Percentiles rank a stretch among this genome's conserved stretches.
Evolutionary conservation across 2,888 invertebrate genomes (phyloP).

Genomic region (Drosophila peninsularis): DNA sequence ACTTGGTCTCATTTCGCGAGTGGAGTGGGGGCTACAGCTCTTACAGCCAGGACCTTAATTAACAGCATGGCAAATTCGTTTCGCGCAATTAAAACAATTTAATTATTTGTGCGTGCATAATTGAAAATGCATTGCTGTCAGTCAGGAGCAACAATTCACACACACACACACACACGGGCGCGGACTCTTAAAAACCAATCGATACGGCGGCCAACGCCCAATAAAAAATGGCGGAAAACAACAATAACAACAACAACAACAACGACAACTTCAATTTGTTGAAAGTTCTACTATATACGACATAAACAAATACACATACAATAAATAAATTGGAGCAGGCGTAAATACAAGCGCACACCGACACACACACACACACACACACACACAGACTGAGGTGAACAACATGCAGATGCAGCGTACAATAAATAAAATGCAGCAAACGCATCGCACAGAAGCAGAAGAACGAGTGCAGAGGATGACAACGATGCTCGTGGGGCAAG

Average conservation of each 20-base stretch:
- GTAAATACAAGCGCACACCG: conserved; percentile 61
- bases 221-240: conserved; percentile 63
- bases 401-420: conserved; percentile 68
- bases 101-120: conserved; percentile 77
- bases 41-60: conserved; percentile 54
- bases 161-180: conserved; percentile 16
- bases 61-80: conserved; percentile 58
- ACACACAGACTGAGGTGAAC: conserved; percentile 46
- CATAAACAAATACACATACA: conserved; percentile 74
- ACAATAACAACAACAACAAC: conserved; percentile 46
- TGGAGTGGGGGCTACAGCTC: conserved; percentile 6
- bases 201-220: conserved; percentile 74
- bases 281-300: conserved; percentile 61
- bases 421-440: conserved; percentile 77
- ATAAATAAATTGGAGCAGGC: conserved; percentile 78
- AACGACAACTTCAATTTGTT: conserved; percentile 63
- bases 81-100: conserved; percentile 73
- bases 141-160: conserved; percentile 25
- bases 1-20: conserved; percentile 36
- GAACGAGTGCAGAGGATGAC: conserved; percentile 47
- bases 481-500: conserved; percentile 16
- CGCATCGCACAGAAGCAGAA: conserved; percentile 58
- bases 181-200: conserved; percentile 65
- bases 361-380: conserved; percentile 37
- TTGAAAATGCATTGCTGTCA: conserved; percentile 68